Conservation (phyloP, 2,888 invertebrate genomes). For the Cryptops parisi region DNA sequence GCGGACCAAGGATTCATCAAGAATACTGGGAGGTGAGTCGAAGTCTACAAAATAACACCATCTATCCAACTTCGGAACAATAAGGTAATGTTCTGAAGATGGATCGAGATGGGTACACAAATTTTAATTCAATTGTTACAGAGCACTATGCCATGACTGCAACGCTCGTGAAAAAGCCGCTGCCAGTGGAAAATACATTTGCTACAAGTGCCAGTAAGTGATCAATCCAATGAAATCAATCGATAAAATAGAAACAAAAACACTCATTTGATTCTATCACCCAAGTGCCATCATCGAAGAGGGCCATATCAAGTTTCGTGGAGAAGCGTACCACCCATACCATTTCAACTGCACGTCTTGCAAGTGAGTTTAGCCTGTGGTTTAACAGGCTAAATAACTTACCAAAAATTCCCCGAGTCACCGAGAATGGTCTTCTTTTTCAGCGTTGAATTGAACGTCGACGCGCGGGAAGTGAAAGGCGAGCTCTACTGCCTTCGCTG, state of each 20-base stretch:
- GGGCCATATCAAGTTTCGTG: slow-evolving; percentile 76
- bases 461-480: slow-evolving; percentile 88
- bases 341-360: slow-evolving; percentile 86
- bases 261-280: no score
- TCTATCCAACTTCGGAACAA: not conserved
- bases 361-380: slow-evolving; percentile 50
- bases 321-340: slow-evolving; percentile 97
- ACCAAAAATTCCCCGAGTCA: no score
- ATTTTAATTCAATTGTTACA: no score
- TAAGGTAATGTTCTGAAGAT: slow-evolving; percentile 3
- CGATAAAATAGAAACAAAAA: no score
- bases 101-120: no score
- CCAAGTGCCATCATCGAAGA: slow-evolving; percentile 75
- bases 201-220: slow-evolving; percentile 95
- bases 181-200: slow-evolving; percentile 89
- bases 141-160: slow-evolving; percentile 85
- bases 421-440: no score
- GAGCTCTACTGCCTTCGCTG: slow-evolving; percentile 95
- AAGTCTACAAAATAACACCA: not conserved
- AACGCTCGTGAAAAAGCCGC: slow-evolving; percentile 92
- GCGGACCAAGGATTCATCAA: slow-evolving; percentile 93
- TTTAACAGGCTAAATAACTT: no score
- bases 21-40: slow-evolving; percentile 42
- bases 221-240: no score
- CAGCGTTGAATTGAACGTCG: slow-evolving; percentile 74